phyloP scores from a whole-genome alignment of 2,888 invertebrate species.

The Caenorhabditis auriculariae region DNA sequence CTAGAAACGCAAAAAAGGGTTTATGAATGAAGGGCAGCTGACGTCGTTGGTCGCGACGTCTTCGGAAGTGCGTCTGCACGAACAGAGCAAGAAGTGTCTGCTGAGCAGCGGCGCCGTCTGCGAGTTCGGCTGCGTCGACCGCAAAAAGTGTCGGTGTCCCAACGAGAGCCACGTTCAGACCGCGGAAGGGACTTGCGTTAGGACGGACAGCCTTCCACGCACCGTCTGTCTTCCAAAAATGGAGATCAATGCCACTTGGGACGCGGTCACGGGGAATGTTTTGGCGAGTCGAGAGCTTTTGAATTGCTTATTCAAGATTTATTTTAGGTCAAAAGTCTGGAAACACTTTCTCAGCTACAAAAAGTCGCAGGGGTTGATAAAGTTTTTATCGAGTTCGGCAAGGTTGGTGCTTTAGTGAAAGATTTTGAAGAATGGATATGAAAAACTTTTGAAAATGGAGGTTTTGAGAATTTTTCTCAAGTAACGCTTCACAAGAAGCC shows the following conservation, averaged over 20 bases:
- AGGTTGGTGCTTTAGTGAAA: slow-evolving; percentile 7
- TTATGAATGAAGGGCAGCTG: slow-evolving; percentile 11
- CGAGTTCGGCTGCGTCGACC: slow-evolving; percentile 47
- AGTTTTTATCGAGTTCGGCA: slow-evolving; percentile 40
- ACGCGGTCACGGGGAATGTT: slow-evolving; percentile 36
- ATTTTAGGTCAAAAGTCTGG: slow-evolving; percentile 15
- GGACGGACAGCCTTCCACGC: slow-evolving; percentile 20
- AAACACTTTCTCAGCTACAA: slow-evolving; percentile 23
- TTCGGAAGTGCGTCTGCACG: slow-evolving; percentile 19
- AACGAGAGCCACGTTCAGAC: slow-evolving; percentile 22
- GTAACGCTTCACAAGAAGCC: too few species aligned
- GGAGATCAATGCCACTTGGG: slow-evolving; percentile 44
- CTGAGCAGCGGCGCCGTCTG: slow-evolving; percentile 46
- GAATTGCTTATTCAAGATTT: neutral
- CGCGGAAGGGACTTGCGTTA: slow-evolving; percentile 25
- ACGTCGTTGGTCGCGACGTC: slow-evolving; percentile 21
- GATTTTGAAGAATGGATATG: too few species aligned
- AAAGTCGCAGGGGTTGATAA: slow-evolving; percentile 23
- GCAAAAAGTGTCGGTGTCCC: slow-evolving; percentile 41
- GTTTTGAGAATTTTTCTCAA: too few species aligned
- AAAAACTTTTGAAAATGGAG: too few species aligned
- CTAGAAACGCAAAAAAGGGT: too few species aligned
- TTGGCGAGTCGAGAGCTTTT: slow-evolving; percentile 18
- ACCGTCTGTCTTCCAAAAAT: slow-evolving; percentile 27
- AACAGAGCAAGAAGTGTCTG: slow-evolving; percentile 39